Evolutionary conservation across 2,888 invertebrate species (phyloP).

Genomic region (Gastracanthus pulcherrimus): DNA sequence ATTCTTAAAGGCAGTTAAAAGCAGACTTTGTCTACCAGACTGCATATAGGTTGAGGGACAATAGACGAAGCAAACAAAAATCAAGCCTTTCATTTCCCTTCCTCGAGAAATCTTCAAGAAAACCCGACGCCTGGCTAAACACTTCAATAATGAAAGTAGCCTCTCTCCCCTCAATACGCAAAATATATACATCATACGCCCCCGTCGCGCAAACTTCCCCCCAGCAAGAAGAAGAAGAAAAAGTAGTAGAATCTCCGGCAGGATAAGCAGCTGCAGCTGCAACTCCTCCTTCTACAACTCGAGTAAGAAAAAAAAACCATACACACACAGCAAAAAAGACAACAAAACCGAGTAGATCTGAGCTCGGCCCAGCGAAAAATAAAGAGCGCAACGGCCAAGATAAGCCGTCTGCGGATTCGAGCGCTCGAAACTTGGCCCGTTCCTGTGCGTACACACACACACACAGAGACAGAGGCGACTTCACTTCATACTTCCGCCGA

Average conservation of each 20-base stretch:
- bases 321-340: neutral
- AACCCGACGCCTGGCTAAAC: too few relatives aligned
- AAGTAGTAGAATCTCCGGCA: too few relatives aligned
- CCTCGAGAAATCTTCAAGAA: too few relatives aligned
- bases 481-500: constrained; percentile 36
- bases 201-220: too few relatives aligned
- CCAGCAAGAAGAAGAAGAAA: too few relatives aligned
- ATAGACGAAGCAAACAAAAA: too few relatives aligned
- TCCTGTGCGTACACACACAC: neutral
- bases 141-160: neutral
- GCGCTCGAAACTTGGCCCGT: constrained; percentile 42
- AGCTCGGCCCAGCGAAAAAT: neutral
- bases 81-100: too few relatives aligned
- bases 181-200: too few relatives aligned
- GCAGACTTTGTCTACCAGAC: too few relatives aligned
- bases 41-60: too few relatives aligned
- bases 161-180: neutral
- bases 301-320: neutral
- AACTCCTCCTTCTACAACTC: neutral
- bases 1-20: too few relatives aligned
- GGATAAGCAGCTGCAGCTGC: neutral
- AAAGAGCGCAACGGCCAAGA: neutral
- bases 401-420: constrained; percentile 27
- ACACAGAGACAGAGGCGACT: neutral
- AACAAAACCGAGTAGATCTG: too few relatives aligned